These are phyloP conservation scores for Acleris holmiana DNA, from an alignment of 2,888 invertebrate genomes.

Conservation along the genomic window DNA sequence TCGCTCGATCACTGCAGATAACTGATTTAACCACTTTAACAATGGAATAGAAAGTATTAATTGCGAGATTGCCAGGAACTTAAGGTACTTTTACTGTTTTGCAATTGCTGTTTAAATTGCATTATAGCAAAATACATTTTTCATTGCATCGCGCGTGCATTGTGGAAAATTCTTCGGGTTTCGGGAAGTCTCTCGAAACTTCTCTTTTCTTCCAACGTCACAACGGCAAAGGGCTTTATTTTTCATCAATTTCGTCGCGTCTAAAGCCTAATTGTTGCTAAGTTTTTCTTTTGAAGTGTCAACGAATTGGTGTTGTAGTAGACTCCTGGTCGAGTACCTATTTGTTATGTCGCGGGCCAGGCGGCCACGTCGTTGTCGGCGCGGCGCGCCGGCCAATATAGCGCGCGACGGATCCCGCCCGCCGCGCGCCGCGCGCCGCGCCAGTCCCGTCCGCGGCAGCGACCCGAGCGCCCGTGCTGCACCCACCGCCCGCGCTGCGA, in stretches of 20 bases:
- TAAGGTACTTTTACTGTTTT: background rate
- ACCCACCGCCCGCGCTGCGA: conserved; percentile 59
- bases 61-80: conserved; percentile 73
- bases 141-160: background rate
- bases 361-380: conserved; percentile 61
- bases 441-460: conserved; percentile 75
- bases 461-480: conserved; percentile 62
- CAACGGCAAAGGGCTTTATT: background rate
- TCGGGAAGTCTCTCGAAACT: background rate
- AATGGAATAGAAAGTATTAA: conserved; percentile 82
- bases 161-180: background rate
- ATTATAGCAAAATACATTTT: background rate
- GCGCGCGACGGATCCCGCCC: conserved; percentile 69
- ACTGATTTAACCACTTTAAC: conserved; percentile 75
- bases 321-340: conserved; percentile 15
- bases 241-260: background rate
- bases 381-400: conserved; percentile 49
- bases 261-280: background rate
- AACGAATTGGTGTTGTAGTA: conserved; percentile 11
- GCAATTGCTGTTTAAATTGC: background rate
- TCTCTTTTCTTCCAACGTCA: background rate
- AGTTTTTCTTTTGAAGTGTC: background rate
- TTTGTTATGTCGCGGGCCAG: conserved; percentile 52
- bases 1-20: conserved; percentile 76
- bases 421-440: conserved; percentile 46